phyloP scores from a whole-genome alignment of 2,888 invertebrate species.

The Nemapogon koenigi region DNA sequence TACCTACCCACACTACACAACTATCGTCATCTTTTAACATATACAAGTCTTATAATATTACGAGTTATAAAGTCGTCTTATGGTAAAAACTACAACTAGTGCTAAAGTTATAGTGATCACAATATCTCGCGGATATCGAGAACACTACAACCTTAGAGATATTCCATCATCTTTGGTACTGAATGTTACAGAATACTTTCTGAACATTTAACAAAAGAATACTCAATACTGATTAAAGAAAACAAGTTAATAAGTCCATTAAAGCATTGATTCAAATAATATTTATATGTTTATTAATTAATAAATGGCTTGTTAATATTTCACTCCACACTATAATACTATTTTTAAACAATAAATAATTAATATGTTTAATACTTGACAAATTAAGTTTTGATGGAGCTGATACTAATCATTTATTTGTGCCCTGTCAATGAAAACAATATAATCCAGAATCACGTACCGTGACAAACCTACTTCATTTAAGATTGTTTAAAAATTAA shows the following conservation, averaged over 20 bases:
- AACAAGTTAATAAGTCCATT: slow-evolving; percentile 45
- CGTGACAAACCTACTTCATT: too few species aligned
- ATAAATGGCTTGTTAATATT: neutral
- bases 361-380: too few species aligned
- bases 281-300: neutral
- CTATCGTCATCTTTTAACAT: slow-evolving; percentile 22
- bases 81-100: slow-evolving; percentile 22
- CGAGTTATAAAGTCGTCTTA: slow-evolving; percentile 7
- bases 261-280: too few species aligned
- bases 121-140: slow-evolving; percentile 1
- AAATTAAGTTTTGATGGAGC: too few species aligned
- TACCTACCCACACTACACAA: slow-evolving; percentile 17
- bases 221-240: slow-evolving; percentile 50
- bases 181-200: slow-evolving; percentile 50
- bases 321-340: neutral
- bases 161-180: slow-evolving; percentile 64
- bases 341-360: neutral
- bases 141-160: slow-evolving; percentile 43
- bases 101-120: slow-evolving; percentile 27
- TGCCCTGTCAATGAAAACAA: too few species aligned
- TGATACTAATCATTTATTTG: too few species aligned
- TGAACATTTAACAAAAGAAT: slow-evolving; percentile 28
- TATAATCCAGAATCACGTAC: too few species aligned
- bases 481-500: too few species aligned
- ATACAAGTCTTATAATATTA: slow-evolving; percentile 52